phyloP scores from a whole-genome alignment of 2,888 invertebrate genomes.

The Acrocyrtus sp. region DNA sequence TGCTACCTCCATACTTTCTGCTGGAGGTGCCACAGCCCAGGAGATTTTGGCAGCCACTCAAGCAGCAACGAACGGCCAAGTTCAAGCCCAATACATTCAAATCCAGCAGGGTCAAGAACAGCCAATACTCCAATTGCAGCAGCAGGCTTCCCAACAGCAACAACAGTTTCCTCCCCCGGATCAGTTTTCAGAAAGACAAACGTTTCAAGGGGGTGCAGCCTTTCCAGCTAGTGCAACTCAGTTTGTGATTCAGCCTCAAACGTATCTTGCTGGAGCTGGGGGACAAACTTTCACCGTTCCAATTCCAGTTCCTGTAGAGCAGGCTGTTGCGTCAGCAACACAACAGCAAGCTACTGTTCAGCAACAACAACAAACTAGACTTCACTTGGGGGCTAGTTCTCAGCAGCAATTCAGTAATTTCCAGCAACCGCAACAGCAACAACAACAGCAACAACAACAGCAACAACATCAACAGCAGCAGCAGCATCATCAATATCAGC shows the following conservation, averaged over 20 bases:
- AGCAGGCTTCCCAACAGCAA: slow-evolving; percentile 36
- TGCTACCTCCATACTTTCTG: slow-evolving; percentile 9
- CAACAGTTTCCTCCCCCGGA: slow-evolving; percentile 42
- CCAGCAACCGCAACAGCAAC: slow-evolving; percentile 67
- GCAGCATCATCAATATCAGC: slow-evolving; percentile 6
- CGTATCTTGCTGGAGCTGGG: slow-evolving; percentile 62
- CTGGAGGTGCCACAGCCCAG: slow-evolving; percentile 39
- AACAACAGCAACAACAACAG: slow-evolving; percentile 40
- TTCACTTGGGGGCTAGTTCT: slow-evolving; percentile 38
- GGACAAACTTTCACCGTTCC: slow-evolving; percentile 64
- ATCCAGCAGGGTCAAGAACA: slow-evolving; percentile 46
- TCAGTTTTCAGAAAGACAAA: slow-evolving; percentile 51
- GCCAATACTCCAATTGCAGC: slow-evolving; percentile 25
- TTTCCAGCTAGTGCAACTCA: slow-evolving; percentile 28
- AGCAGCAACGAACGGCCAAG: slow-evolving; percentile 49
- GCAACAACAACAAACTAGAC: slow-evolving; percentile 29
- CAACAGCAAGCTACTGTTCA: slow-evolving; percentile 54
- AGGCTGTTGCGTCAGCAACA: slow-evolving; percentile 24
- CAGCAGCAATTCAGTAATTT: slow-evolving; percentile 66
- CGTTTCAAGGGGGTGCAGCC: slow-evolving; percentile 7
- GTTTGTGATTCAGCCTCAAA: slow-evolving; percentile 63
- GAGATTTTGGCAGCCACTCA: slow-evolving; percentile 43
- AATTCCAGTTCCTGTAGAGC: slow-evolving; percentile 63
- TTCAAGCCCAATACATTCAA: slow-evolving; percentile 43
- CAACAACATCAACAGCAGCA: slow-evolving; percentile 16